Evolutionary conservation across 2,113 vertebrate species (phyloP).

Genomic region (Rhombomys opimus): DNA sequence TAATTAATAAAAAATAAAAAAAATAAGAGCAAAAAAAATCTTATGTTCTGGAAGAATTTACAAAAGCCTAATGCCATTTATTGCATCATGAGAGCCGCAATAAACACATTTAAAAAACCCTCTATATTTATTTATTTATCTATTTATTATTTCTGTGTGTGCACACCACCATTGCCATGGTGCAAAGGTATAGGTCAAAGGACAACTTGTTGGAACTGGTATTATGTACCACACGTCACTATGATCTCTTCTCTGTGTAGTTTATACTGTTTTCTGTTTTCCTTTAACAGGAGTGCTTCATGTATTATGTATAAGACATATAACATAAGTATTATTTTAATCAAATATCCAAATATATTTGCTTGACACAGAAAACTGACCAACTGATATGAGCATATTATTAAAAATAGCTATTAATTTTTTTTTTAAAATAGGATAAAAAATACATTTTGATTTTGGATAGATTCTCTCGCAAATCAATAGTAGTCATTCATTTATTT

Average conservation of each 20-base stretch:
- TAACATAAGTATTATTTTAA: background rate
- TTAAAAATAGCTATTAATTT: constrained; percentile 32
- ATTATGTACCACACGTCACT: background rate
- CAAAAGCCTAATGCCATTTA: constrained; percentile 94
- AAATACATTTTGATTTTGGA: constrained; percentile 57
- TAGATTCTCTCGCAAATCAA: constrained; percentile 62
- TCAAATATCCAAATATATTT: constrained; percentile 18
- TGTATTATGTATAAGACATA: background rate
- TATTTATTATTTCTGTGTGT: background rate
- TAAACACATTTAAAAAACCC: constrained; percentile 83
- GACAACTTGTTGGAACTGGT: too few species aligned
- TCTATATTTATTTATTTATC: background rate
- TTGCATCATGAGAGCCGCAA: constrained; percentile 90
- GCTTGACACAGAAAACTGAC: background rate
- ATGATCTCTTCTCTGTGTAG: background rate
- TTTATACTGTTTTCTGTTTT: background rate
- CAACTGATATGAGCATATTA: constrained; percentile 25
- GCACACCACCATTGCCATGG: too few species aligned
- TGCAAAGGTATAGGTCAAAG: background rate
- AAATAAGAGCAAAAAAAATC: too few species aligned
- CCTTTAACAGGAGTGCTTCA: background rate
- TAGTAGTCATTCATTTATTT: constrained; percentile 68
- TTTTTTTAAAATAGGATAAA: constrained; percentile 12
- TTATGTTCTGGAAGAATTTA: constrained; percentile 94
- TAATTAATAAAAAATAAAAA: too few species aligned